Evolutionary conservation across 1,140 invertebrate species (phyloP).

Genomic region (Drosophila baimaii): DNA sequence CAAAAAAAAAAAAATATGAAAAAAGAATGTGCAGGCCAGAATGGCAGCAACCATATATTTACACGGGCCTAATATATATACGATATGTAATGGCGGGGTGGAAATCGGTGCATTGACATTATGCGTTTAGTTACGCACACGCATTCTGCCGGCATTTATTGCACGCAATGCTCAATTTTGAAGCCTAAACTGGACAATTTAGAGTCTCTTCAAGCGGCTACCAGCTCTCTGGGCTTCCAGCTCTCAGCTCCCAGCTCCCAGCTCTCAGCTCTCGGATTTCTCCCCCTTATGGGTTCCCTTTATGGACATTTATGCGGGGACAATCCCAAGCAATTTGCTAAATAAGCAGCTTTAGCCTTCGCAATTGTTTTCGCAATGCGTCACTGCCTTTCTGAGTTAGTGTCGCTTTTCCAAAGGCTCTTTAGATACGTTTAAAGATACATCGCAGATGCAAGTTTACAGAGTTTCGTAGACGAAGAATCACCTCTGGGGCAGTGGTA

Average conservation of each 20-base stretch:
- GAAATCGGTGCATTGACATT: slow-evolving; percentile 71
- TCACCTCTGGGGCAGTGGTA: slow-evolving; percentile 7
- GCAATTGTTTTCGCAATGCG: slow-evolving; percentile 60
- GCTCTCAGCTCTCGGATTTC: neutral
- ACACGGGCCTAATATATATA: slow-evolving; percentile 14
- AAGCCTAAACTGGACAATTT: slow-evolving; percentile 76
- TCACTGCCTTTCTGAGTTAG: slow-evolving; percentile 55
- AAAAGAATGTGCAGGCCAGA: slow-evolving; percentile 7
- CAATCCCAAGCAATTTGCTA: slow-evolving; percentile 60
- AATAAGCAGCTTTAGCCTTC: slow-evolving; percentile 60
- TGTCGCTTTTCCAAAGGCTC: slow-evolving; percentile 5
- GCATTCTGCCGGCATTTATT: slow-evolving; percentile 65
- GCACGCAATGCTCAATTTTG: slow-evolving; percentile 73
- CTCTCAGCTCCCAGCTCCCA: neutral
- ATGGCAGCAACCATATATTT: slow-evolving; percentile 24
- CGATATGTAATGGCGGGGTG: slow-evolving; percentile 5
- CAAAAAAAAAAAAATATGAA: slow-evolving; percentile 48
- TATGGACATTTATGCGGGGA: slow-evolving; percentile 21
- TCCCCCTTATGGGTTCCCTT: neutral
- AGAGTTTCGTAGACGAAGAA: no score
- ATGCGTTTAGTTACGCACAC: slow-evolving; percentile 81
- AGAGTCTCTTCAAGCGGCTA: slow-evolving; percentile 8
- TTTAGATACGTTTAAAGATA: neutral
- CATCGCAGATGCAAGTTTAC: neutral
- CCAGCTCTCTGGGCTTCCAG: neutral